phyloP scores from a whole-genome alignment of 2,797 vertebrate species.

The Percopsis omiscomaycus region DNA sequence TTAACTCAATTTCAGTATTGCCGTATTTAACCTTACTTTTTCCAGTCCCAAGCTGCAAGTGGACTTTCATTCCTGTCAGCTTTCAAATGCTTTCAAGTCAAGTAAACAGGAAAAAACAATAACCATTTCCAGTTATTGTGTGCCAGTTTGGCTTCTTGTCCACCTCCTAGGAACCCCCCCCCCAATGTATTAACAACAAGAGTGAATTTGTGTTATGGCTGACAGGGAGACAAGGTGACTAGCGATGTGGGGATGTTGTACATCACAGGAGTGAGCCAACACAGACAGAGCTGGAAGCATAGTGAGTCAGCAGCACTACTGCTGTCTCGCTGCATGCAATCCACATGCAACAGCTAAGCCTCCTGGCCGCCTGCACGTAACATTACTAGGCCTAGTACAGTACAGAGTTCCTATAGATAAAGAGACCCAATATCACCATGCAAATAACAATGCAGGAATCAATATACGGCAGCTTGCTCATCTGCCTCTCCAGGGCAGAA shows the following conservation, averaged over 20 bases:
- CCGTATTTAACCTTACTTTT: neutral
- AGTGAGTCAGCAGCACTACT: constrained; percentile 54
- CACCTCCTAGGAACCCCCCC: constrained; percentile 25
- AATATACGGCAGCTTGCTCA: neutral
- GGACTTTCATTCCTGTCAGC: neutral
- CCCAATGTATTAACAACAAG: constrained; percentile 21
- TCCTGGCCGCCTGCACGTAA: constrained; percentile 13
- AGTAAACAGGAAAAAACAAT: neutral
- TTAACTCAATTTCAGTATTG: too few relatives aligned
- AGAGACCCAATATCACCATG: neutral
- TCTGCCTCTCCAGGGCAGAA: neutral
- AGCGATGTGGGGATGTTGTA: constrained; percentile 9
- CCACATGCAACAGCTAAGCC: constrained; percentile 43
- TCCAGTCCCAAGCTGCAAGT: neutral
- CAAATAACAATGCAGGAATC: neutral
- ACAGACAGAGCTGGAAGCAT: constrained; percentile 46
- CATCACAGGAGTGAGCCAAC: constrained; percentile 41
- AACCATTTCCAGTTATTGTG: neutral
- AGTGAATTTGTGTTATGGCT: constrained; percentile 43
- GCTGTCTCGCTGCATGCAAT: constrained; percentile 42
- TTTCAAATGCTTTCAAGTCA: neutral
- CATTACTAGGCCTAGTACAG: neutral
- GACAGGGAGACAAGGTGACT: constrained; percentile 24
- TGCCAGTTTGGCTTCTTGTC: neutral
- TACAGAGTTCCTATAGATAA: constrained; percentile 3